Evolutionary conservation across 2,113 vertebrate species (phyloP), one percentile per base, ranked within the genome.

Genomic region (Phycodurus eques): DNA sequence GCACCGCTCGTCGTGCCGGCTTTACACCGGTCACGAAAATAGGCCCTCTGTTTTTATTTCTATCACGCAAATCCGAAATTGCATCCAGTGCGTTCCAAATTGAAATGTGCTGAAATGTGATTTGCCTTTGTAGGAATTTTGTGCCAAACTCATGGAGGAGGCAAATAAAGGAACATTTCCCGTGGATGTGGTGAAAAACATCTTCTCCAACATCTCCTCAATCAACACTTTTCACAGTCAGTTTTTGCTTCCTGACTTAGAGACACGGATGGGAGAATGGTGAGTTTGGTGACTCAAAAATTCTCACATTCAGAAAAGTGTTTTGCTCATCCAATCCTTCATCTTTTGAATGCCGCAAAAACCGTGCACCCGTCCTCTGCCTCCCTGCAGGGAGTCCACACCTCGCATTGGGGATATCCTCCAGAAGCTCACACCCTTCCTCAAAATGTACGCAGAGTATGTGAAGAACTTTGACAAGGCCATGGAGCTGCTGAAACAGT

Each of bases 381-480:
- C 49, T 59, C 22, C 39, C 77, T 33, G 17, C 84, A 93, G 92
- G 92, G 77, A 57, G 17, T 90, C 89, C 10, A 98, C 89, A 1
- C 96, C 96, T 68, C 93, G 96, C 65, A 94, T 99, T n/a, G 96
- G 97, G 62, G 98, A 99, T 87, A 98, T 99, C 73, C 90, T 99
- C 71, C 96, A 95, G 71, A 99, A 98, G 80, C 89, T 98, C 84
- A 96, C 98, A 0, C 98, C 98, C 60, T 99, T 99, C 87, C 94
- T 99, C 75, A 99, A 99, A 91, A 99, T 99, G 97, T 99, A 99
- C 0, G 96, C 94, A 0, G 97, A 99, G 62, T 99, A 99, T 0
- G 95, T 99, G 78, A 98, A 94, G 79, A 98, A 98, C 70, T 99
- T 99, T 6, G 98, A 99, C 71, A 94, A 98, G 0, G 97, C 98